Evolutionary conservation across 2,113 vertebrate species (phyloP).

Genomic region (Chunga burmeisteri): DNA sequence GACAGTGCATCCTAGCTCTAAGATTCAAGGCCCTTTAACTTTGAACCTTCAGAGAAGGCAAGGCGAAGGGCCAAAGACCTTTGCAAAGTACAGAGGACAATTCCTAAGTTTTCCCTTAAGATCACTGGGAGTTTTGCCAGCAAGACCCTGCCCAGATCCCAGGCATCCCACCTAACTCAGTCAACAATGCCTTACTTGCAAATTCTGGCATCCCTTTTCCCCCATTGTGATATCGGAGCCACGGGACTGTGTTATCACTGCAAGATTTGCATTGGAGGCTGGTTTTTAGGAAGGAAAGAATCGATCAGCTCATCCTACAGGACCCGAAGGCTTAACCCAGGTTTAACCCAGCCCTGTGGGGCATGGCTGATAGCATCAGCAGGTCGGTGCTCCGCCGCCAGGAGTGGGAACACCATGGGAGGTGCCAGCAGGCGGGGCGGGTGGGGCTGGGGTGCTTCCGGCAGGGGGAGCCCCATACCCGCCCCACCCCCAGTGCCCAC

Average conservation of each 20-base stretch:
- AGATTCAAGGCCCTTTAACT: background rate
- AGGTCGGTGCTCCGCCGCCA: fast-evolving
- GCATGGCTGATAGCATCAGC: fast-evolving
- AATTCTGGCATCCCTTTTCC: background rate
- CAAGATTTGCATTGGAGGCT: too few relatives aligned
- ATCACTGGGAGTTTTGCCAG: background rate
- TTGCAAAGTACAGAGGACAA: background rate
- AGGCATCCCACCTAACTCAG: background rate
- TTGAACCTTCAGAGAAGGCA: background rate
- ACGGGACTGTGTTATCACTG: background rate
- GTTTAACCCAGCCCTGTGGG: background rate
- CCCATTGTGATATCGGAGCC: background rate
- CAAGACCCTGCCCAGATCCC: background rate
- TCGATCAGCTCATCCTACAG: too few relatives aligned
- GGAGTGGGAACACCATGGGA: fast-evolving
- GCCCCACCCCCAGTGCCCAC: too few relatives aligned
- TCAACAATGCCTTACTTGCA: background rate
- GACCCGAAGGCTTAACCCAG: fast-evolving
- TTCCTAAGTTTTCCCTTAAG: background rate
- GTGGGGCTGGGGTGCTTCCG: background rate
- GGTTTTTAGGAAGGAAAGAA: background rate
- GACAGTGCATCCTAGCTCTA: background rate
- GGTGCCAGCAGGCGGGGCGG: background rate
- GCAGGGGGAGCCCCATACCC: background rate
- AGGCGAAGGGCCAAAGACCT: background rate